Evolutionary conservation across 1,140 invertebrate genomes (phyloP).

Genomic region (Pygmarrhopalites habei): DNA sequence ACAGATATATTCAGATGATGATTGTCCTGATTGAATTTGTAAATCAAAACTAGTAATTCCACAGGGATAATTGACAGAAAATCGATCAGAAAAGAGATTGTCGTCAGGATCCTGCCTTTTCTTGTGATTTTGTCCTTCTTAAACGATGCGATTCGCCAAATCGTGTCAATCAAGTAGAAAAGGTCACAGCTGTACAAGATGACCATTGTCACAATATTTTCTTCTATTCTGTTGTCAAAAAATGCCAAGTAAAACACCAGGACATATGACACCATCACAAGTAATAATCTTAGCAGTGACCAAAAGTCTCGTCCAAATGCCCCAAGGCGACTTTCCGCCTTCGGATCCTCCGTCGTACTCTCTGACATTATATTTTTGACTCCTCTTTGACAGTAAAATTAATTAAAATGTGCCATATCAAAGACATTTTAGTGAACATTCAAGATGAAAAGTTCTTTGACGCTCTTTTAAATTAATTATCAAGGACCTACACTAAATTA

Average conservation of each 20-base stretch:
- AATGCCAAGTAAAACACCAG: slow-evolving; percentile 6
- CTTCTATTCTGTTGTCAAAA: slow-evolving; percentile 12
- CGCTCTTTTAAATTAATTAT: too few relatives aligned
- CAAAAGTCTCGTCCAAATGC: background rate
- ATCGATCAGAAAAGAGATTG: background rate
- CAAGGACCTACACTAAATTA: too few relatives aligned
- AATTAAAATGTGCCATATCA: background rate
- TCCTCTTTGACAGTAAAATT: background rate
- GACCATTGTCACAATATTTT: slow-evolving; percentile 1
- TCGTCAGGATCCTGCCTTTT: background rate
- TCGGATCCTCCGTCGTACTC: background rate
- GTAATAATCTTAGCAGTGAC: background rate
- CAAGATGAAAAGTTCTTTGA: too few relatives aligned
- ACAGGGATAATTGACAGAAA: slow-evolving; percentile 12
- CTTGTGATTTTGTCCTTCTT: background rate
- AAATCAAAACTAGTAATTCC: slow-evolving; percentile 1
- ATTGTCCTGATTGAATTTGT: background rate
- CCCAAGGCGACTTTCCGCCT: background rate
- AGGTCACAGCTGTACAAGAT: slow-evolving; percentile 15
- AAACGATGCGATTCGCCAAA: background rate
- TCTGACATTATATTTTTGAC: background rate
- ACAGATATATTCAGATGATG: background rate
- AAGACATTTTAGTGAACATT: background rate
- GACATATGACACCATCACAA: background rate
- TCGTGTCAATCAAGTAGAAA: slow-evolving; percentile 8